Base-by-base conservation (phyloP, 1,140 invertebrate genomes). In the Dendrolimus punctatus region DNA sequence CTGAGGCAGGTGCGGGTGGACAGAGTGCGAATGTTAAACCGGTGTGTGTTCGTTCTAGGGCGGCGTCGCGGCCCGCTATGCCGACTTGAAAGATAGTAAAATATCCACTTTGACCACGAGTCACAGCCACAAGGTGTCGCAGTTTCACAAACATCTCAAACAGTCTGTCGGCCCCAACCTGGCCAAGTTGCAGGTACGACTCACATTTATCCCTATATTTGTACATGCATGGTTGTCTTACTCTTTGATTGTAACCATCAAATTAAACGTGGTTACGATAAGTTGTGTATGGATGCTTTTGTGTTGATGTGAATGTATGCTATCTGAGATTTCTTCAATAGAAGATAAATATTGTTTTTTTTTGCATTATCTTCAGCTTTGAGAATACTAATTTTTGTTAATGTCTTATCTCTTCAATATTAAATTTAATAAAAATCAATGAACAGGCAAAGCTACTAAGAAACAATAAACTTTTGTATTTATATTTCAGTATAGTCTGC, bases 111-210 rank as follows among this genome's bases (percentile, higher is more conserved):
- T 96, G 80, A 93, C 91, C 58, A 92, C 91, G 55, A 91, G 92
- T 73, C 92, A 96, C 87, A 95, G 94, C 85, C 92, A 93, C 85
- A 96, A 97, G 90, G 95, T 97, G 73, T 95, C 95, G 71, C 93
- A 95, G 89, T 98, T 97, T 89, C 96, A 97, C 90, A 95, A 96
- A 90, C 93, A 92, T 74, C 90, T 97, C 73, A 96, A 95, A 91
- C 92, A 93, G 76, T 91, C 93, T 62, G 90, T 92, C 53, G 95
- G 95, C 73, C 91, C 93, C 80, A 94, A 94, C 85, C 90, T 96
- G 70, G 90, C 89, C 72, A 93, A 95, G 82, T 89, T 97, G 69
- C 94, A 96, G 93, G 94, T 96, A 92, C 59, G 74, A 48, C 50
- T 60, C 58, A 62, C 58, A 53, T 73, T 72, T 10, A 49, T 23